Evolutionary conservation across 2,797 vertebrate genomes (phyloP).

Genomic region (Arrhamphus sclerolepis): DNA sequence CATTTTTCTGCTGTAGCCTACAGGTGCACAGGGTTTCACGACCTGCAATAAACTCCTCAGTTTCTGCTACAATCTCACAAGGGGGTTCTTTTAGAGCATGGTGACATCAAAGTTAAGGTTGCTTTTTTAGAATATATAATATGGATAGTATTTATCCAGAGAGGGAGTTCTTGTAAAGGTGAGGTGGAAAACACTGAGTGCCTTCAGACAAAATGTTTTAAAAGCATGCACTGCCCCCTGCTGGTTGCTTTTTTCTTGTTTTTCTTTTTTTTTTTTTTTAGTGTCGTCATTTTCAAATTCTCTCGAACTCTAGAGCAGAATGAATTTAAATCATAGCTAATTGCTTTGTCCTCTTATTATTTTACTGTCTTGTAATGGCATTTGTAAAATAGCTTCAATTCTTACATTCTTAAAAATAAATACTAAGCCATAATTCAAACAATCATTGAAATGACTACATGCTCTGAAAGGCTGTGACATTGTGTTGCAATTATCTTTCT

Average conservation of each 20-base stretch:
- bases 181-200: constrained; percentile 24
- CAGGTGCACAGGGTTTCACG: constrained; percentile 4
- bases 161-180: constrained; percentile 56
- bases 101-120: neutral
- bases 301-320: too few relatives aligned
- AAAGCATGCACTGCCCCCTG: constrained; percentile 63
- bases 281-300: too few relatives aligned
- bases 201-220: constrained; percentile 2
- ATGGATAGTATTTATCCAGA: constrained; percentile 2
- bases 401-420: too few relatives aligned
- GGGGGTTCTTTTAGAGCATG: neutral
- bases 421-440: too few relatives aligned
- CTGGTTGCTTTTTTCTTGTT: constrained; percentile 32
- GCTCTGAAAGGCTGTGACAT: too few relatives aligned
- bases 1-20: constrained; percentile 8
- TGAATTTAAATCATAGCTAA: too few relatives aligned
- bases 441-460: too few relatives aligned
- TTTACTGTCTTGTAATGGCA: too few relatives aligned
- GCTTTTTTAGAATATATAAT: neutral
- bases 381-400: too few relatives aligned
- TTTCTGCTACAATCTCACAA: neutral
- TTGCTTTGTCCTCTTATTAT: too few relatives aligned
- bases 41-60: neutral
- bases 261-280: neutral
- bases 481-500: too few relatives aligned